These are phyloP conservation scores for Argyresthia goedartella DNA, from an alignment of 2,888 invertebrate genomes.

Conservation along the genomic window DNA sequence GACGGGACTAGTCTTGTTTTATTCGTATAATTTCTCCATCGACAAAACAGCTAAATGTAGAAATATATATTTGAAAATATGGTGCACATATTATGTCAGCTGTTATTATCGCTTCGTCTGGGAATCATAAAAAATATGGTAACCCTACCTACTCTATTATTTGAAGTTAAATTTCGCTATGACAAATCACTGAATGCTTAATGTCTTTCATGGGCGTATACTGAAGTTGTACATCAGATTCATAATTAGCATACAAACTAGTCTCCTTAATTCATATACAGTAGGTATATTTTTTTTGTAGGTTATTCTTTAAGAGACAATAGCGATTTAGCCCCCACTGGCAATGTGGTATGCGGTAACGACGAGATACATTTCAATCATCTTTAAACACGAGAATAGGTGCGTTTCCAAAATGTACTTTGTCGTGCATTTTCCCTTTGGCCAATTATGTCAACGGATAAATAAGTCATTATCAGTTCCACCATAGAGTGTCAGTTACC, in stretches of 20 bases:
- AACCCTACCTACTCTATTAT: constrained; percentile 5
- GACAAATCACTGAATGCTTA: constrained; percentile 9
- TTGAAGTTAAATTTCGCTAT: not conserved
- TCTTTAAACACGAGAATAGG: too few species aligned
- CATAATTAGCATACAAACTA: constrained; percentile 28
- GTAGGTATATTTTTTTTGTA: constrained; percentile 2
- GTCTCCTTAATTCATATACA: constrained; percentile 39
- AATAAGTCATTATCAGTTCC: too few species aligned
- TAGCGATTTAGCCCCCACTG: not conserved
- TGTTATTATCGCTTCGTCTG: not conserved
- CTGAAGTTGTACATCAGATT: constrained; percentile 69
- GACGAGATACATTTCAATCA: too few species aligned
- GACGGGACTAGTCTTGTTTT: too few species aligned
- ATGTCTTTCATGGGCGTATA: constrained; percentile 57
- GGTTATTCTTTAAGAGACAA: not conserved
- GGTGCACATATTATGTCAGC: not conserved
- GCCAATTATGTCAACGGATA: too few species aligned
- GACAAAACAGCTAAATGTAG: too few species aligned
- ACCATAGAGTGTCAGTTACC: too few species aligned
- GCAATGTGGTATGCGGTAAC: not conserved
- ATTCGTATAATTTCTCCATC: too few species aligned
- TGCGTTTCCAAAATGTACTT: too few species aligned
- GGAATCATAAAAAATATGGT: constrained; percentile 2
- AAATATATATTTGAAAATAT: too few species aligned
- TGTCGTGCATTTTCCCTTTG: too few species aligned